phyloP scores from a whole-genome alignment of 2,797 vertebrate species.

The Falco columbarius region DNA sequence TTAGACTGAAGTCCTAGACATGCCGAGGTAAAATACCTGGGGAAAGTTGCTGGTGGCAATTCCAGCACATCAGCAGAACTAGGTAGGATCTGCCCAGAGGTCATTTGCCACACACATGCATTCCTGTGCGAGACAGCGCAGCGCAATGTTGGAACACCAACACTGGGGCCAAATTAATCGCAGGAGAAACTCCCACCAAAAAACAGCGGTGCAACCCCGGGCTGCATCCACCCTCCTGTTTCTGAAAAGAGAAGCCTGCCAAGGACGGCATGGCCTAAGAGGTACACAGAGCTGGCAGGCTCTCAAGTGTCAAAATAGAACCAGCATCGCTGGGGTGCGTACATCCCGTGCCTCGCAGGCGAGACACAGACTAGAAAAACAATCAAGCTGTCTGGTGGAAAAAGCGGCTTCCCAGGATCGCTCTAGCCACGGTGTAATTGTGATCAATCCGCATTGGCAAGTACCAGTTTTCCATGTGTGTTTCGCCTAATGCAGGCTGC shows the following conservation, averaged over 20 bases:
- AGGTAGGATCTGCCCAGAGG: neutral
- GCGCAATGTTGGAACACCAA: neutral
- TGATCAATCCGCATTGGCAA: slow-evolving; percentile 27
- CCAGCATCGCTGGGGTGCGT: rapidly evolving
- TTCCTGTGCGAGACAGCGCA: neutral
- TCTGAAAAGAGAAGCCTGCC: neutral
- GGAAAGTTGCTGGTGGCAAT: neutral
- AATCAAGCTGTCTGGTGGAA: neutral
- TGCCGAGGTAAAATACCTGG: neutral
- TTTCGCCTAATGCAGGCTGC: neutral
- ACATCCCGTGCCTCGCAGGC: neutral
- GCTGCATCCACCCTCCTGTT: neutral
- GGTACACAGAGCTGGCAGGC: neutral
- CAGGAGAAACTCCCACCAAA: neutral
- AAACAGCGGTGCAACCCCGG: neutral
- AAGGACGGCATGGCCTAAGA: neutral
- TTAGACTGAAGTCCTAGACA: neutral
- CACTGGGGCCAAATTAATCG: neutral
- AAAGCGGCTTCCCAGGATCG: neutral
- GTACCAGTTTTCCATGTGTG: slow-evolving; percentile 28
- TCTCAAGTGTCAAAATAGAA: slow-evolving; percentile 39
- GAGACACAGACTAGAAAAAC: neutral
- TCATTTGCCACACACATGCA: rapidly evolving
- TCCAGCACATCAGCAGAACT: neutral
- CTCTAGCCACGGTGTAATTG: neutral